Base-by-base conservation (phyloP, 2,113 vertebrate genomes). In the Salvator merianae region DNA sequence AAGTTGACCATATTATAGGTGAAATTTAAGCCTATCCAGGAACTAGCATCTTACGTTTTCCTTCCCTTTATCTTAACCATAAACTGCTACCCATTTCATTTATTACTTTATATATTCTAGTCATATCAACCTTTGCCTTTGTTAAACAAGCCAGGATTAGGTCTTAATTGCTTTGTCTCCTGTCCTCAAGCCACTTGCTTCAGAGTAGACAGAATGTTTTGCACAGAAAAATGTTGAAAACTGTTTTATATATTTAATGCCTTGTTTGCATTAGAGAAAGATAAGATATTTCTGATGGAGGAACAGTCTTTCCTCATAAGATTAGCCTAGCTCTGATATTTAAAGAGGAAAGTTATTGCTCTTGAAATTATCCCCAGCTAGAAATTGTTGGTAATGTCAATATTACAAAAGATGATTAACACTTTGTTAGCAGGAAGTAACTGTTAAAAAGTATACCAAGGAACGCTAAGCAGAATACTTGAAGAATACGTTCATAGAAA, bases 51-150 rank as follows among this genome's bases (percentile, higher is more conserved):
- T 24, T 75, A 34, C 22, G 20, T 74, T 43, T 87, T 32, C 47
- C 34, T n/a, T 34, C 59, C 6, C 47, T 73, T 81, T 79, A 59
- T 81, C 73, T 47, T 65, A 63, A 30, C 43, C 32, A 59, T 66
- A 79, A 83, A 66, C 36, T 74, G 50, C 66, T 82, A 0, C 79
- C 43, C 63, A 86, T 70, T 55, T 86, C 72, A 12, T 66, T 74
- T 87, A 78, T 0, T 65, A n/a, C 62, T 78, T n/a, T 53, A 13
- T 32, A 88, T 86, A 86, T 59, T 82, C 36, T 62, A 63, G 55
- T 50, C 74, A 86, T 84, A 22, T 7, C 86, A 20, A 82, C 32
- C 36, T 90, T 86, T 62, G 62, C 73, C 74, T 87, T 92, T 80
- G 74, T 68, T 86, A 80, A 86, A 74, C 24, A 80, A 30, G 28